Evolutionary conservation across 2,113 vertebrate genomes (phyloP).

Genomic region (Eretmochelys imbricata): DNA sequence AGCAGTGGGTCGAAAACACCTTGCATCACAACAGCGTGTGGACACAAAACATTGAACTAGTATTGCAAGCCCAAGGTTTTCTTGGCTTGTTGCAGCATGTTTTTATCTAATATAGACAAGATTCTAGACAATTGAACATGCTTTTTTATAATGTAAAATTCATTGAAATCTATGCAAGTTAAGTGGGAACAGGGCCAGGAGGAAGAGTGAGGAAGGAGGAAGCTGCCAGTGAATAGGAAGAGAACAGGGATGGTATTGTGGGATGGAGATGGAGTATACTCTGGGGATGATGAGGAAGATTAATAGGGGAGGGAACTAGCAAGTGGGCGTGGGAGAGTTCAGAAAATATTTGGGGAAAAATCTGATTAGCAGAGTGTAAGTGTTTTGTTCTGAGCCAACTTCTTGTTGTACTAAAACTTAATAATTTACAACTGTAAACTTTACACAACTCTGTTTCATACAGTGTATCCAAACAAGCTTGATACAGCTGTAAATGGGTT

Average conservation of each 20-base stretch:
- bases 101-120: not conserved
- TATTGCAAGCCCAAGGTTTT: not conserved
- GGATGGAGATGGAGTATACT: not conserved
- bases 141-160: not conserved
- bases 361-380: not conserved
- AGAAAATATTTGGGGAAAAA: not conserved
- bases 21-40: fast-evolving
- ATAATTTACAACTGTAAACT: not conserved
- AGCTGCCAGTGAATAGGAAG: not conserved
- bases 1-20: not conserved
- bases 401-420: not conserved
- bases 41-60: not conserved
- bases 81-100: not conserved
- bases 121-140: not conserved
- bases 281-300: not conserved
- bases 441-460: not conserved
- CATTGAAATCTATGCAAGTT: not conserved
- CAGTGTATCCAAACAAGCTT: not conserved
- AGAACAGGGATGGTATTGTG: not conserved
- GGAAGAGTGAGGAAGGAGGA: not conserved
- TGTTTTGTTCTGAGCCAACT: not conserved
- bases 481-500: not conserved
- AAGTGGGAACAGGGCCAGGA: not conserved
- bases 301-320: not conserved
- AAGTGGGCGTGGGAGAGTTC: not conserved